These are phyloP conservation scores for Hydrolagus colliei DNA, from an alignment of 2,797 vertebrate species.

Conservation along the genomic window DNA sequence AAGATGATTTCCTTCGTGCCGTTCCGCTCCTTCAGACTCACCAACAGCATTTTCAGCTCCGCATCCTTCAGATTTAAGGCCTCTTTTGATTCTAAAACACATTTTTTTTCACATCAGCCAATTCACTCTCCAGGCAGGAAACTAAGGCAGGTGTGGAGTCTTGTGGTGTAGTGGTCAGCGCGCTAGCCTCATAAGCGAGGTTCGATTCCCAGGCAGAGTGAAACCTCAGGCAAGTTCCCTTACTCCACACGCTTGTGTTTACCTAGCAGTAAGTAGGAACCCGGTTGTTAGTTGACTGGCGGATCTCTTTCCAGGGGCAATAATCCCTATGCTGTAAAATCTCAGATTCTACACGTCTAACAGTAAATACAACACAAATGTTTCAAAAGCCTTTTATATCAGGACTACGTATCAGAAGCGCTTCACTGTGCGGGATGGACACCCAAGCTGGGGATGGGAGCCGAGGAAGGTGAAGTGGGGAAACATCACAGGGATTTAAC, in stretches of 20 bases:
- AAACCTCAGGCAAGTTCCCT: no score
- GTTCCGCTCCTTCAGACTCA: slow-evolving; percentile 57
- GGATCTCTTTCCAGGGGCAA: no score
- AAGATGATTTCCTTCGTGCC: slow-evolving; percentile 72
- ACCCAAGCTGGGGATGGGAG: no score
- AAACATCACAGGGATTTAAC: no score
- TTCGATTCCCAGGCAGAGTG: no score
- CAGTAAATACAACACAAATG: neutral
- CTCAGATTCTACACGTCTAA: neutral
- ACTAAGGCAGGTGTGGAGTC: neutral
- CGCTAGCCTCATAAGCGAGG: no score
- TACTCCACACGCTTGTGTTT: no score
- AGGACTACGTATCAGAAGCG: no score
- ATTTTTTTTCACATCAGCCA: neutral
- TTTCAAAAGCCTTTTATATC: neutral
- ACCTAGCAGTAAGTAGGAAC: no score
- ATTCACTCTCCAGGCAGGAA: neutral
- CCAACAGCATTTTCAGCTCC: slow-evolving; percentile 59
- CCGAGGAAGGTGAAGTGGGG: neutral
- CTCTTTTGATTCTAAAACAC: slow-evolving; percentile 45
- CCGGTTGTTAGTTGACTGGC: no score
- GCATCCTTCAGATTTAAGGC: slow-evolving; percentile 58
- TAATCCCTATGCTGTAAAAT: neutral
- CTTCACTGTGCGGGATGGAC: no score
- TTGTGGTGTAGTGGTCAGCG: neutral